These are phyloP conservation scores for Stratiomys singularior DNA, from an alignment of 2,888 invertebrate genomes.

Conservation along the genomic window DNA sequence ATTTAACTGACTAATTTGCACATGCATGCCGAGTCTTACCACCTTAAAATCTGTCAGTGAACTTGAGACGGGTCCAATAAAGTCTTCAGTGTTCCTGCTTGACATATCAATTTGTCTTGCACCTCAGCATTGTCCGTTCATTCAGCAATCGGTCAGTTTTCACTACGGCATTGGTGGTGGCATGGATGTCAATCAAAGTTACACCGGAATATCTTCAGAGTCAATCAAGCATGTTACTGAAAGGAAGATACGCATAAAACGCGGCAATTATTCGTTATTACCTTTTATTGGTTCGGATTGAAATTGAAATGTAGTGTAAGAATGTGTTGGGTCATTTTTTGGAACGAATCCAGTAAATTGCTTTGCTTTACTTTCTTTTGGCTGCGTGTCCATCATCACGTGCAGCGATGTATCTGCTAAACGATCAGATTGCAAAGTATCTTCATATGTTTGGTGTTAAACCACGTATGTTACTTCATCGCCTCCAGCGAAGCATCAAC, in stretches of 20 bases:
- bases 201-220: not conserved
- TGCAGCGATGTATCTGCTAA: no score
- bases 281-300: conserved; percentile 7
- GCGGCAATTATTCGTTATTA: conserved; percentile 4
- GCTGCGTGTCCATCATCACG: not conserved
- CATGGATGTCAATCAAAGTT: conserved; percentile 3
- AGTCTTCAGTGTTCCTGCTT: not conserved
- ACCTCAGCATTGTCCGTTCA: not conserved
- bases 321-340: not conserved
- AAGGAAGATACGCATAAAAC: not conserved
- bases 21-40: no score
- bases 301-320: not conserved
- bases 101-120: not conserved
- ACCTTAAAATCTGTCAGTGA: not conserved
- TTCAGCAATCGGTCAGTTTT: conserved; percentile 15
- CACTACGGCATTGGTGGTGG: not conserved
- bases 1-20: no score
- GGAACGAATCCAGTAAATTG: not conserved
- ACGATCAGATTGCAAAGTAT: no score
- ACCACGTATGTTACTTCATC: no score
- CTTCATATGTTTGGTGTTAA: no score
- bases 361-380: conserved; percentile 20
- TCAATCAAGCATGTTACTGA: not conserved
- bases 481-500: no score
- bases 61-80: conserved; percentile 13